A percentile compares a stretch with the other conserved stretches of the same genome.
phyloP scores from a whole-genome alignment of 1,140 invertebrate genomes.

The Brachionus manjavacas region DNA sequence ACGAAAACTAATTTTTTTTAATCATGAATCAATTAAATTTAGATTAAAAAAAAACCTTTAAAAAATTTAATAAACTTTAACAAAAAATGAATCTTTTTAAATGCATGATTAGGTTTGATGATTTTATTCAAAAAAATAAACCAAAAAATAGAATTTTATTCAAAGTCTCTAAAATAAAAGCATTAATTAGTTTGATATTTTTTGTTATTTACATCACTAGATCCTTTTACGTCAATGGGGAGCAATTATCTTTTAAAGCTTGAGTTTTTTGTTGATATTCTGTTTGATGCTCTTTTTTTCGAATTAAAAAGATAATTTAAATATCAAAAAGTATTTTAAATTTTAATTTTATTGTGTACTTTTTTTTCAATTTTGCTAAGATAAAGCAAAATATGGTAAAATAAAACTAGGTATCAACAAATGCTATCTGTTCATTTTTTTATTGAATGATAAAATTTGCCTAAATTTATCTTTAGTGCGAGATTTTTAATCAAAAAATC shows the following conservation, averaged over 20 bases:
- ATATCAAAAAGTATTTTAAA: neutral
- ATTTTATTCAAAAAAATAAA: no score
- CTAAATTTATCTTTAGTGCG: neutral
- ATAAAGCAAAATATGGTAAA: neutral
- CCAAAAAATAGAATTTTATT: no score
- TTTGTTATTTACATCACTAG: neutral
- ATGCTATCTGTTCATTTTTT: neutral
- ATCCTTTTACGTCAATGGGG: neutral
- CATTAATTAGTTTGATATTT: neutral
- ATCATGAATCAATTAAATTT: no score
- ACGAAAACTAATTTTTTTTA: no score
- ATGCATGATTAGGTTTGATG: no score
- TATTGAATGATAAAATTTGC: neutral
- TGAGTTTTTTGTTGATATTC: neutral
- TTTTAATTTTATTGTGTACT: neutral
- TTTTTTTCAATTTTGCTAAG: neutral
- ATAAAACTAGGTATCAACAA: neutral
- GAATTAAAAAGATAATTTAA: neutral
- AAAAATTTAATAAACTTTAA: no score
- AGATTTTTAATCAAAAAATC: neutral
- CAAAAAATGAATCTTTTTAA: no score
- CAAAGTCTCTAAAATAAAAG: no score
- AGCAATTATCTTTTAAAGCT: conserved; percentile 19
- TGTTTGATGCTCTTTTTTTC: neutral
- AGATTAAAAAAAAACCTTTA: no score